phyloP scores from a whole-genome alignment of 2,888 invertebrate species.

The Trissonchulus sp. region DNA sequence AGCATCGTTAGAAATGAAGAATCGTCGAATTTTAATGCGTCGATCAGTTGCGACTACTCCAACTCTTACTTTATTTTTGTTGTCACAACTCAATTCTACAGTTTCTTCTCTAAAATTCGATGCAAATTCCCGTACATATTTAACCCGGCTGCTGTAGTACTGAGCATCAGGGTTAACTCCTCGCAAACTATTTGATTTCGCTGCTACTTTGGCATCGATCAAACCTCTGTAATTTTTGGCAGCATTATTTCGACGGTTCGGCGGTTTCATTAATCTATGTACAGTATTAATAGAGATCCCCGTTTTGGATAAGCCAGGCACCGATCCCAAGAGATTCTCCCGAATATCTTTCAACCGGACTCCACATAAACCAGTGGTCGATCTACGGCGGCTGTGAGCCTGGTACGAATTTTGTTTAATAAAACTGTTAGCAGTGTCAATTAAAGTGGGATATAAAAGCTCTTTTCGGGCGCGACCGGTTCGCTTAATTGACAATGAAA shows the following conservation, averaged over 20 bases:
- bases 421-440: background rate
- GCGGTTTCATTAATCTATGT: background rate
- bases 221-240: background rate
- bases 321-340: background rate
- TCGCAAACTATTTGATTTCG: background rate
- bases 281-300: constrained; percentile 8
- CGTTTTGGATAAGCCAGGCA: background rate
- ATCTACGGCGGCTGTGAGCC: background rate
- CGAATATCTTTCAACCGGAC: background rate
- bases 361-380: background rate
- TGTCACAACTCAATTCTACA: background rate
- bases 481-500: background rate
- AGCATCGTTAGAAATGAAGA: constrained; percentile 1
- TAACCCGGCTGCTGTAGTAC: background rate
- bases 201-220: background rate
- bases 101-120: background rate
- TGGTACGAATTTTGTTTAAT: background rate
- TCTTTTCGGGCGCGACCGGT: background rate
- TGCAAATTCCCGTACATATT: background rate
- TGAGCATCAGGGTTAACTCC: background rate
- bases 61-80: constrained; percentile 23
- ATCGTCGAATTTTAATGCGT: constrained; percentile 4
- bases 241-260: background rate
- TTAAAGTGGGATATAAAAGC: background rate
- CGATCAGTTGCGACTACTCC: constrained; percentile 15